Percentiles rank a stretch among this genome's conserved stretches.
These are phyloP conservation scores for Austrofundulus limnaeus DNA, from an alignment of 2,113 vertebrate species.

Conservation along the genomic window DNA sequence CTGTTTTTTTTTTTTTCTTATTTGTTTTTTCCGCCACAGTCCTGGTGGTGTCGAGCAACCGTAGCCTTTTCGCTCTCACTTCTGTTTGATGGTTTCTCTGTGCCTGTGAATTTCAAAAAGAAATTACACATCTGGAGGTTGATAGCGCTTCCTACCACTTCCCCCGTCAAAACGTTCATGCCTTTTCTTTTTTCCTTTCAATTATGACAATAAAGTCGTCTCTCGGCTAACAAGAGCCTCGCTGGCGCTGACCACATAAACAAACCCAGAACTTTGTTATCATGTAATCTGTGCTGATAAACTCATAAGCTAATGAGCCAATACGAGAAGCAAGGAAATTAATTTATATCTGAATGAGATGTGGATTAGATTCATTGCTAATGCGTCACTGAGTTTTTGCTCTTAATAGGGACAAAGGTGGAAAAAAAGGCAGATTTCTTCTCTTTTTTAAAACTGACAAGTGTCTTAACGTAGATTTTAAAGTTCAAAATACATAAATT, in stretches of 20 bases:
- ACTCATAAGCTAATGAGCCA: neutral
- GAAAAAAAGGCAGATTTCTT: neutral
- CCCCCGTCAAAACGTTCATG: conserved; percentile 33
- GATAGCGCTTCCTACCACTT: conserved; percentile 37
- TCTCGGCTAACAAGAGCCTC: conserved; percentile 4
- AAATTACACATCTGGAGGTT: conserved; percentile 44
- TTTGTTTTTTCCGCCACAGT: neutral
- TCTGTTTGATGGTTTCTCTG: conserved; percentile 39
- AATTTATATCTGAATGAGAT: neutral
- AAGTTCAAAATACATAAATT: neutral
- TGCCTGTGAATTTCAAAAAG: conserved; percentile 49
- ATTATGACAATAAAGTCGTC: conserved; percentile 27
- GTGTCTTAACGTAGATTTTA: neutral
- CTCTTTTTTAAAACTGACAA: neutral
- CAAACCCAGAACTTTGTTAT: conserved; percentile 6
- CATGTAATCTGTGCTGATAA: neutral
- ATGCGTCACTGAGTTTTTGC: neutral
- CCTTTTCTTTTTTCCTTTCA: conserved; percentile 28
- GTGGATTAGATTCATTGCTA: neutral
- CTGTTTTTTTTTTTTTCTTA: conserved; percentile 6
- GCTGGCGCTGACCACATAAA: conserved; percentile 12
- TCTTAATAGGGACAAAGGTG: neutral
- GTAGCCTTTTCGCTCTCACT: conserved; percentile 39
- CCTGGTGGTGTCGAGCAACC: conserved; percentile 8
- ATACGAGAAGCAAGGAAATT: neutral